Conservation (phyloP, 1,140 invertebrate genomes). For the Limonius californicus region DNA sequence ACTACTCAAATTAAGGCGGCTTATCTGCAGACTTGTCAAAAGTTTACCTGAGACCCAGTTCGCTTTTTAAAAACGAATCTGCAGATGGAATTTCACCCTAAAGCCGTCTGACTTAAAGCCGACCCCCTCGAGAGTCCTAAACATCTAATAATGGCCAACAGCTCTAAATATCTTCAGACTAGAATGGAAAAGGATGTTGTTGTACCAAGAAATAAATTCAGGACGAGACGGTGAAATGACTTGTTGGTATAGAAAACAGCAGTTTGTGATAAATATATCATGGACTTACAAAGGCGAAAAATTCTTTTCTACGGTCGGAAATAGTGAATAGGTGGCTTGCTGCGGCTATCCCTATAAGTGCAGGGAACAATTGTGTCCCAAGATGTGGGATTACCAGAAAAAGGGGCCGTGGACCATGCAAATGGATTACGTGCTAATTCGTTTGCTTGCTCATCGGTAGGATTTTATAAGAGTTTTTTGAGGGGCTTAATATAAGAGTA, state of each 20-base stretch:
- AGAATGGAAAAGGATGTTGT: background rate
- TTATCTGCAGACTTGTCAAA: slow-evolving; percentile 6
- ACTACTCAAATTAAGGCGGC: slow-evolving; percentile 11
- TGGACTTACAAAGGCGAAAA: slow-evolving; percentile 22
- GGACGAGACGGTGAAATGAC: background rate
- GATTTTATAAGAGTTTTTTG: too few species aligned
- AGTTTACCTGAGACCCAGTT: slow-evolving; percentile 1
- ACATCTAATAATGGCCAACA: background rate
- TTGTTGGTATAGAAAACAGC: background rate
- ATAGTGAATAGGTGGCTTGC: slow-evolving; percentile 17
- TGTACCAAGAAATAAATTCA: background rate
- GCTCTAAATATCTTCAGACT: background rate
- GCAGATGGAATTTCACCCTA: too few species aligned
- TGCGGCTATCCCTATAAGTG: slow-evolving; percentile 18
- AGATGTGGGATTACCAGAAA: slow-evolving; percentile 10
- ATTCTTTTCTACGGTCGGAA: slow-evolving; percentile 20
- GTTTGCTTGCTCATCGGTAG: slow-evolving; percentile 20
- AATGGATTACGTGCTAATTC: slow-evolving; percentile 26
- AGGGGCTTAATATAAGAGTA: too few species aligned
- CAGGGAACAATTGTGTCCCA: slow-evolving; percentile 14
- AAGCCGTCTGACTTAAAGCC: background rate
- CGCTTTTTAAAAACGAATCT: too few species aligned
- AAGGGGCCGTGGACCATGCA: slow-evolving; percentile 18
- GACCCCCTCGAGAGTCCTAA: background rate
- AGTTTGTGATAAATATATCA: slow-evolving; percentile 25